These are phyloP conservation scores for Sepioteuthis lessoniana DNA, from an alignment of 2,888 invertebrate species.

Conservation along the genomic window DNA sequence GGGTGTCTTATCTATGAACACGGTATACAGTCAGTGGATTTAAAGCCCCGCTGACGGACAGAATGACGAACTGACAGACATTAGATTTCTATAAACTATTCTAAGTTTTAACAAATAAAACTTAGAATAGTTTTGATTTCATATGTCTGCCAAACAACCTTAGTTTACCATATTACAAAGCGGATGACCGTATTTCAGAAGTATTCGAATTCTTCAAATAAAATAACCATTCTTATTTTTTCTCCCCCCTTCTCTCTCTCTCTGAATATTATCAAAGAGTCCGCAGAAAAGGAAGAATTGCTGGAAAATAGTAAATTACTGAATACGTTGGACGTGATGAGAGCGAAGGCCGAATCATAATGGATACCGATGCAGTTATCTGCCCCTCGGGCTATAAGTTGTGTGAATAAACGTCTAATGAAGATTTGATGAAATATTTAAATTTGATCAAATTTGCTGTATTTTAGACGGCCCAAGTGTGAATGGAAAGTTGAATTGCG, in stretches of 20 bases:
- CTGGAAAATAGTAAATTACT: neutral
- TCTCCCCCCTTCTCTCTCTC: neutral
- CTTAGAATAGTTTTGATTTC: too few species aligned
- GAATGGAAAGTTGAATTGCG: neutral
- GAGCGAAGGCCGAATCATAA: neutral
- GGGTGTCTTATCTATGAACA: too few species aligned
- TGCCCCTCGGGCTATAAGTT: conserved; percentile 33
- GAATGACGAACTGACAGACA: too few species aligned
- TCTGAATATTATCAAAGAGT: neutral
- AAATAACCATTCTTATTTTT: too few species aligned
- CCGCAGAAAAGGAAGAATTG: neutral
- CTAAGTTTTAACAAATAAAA: too few species aligned
- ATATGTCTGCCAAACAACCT: too few species aligned
- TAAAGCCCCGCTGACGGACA: too few species aligned
- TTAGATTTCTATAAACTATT: too few species aligned
- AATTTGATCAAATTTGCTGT: neutral
- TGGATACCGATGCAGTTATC: neutral
- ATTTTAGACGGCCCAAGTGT: neutral
- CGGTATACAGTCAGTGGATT: too few species aligned
- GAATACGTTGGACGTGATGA: neutral
- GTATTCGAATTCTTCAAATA: too few species aligned
- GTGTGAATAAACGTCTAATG: neutral
- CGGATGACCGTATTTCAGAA: too few species aligned
- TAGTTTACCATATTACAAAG: too few species aligned
- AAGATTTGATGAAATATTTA: neutral